Evolutionary conservation across 2,113 vertebrate genomes (phyloP).

Genomic region (Menura novaehollandiae): DNA sequence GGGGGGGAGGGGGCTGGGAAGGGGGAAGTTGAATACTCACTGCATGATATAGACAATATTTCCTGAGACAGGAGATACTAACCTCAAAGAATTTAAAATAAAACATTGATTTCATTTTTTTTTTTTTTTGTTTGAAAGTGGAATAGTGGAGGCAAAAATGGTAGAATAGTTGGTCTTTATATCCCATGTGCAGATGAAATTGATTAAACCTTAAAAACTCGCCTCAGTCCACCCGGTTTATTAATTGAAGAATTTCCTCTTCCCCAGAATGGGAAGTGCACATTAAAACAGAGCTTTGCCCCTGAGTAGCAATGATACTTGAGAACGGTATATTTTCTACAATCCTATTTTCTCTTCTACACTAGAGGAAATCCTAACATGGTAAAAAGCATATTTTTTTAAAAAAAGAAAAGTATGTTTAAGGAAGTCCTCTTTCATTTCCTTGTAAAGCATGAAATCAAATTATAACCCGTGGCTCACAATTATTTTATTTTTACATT

Average conservation of each 20-base stretch:
- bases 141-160: constrained; percentile 48
- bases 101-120: constrained; percentile 75
- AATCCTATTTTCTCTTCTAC: constrained; percentile 77
- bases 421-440: constrained; percentile 79
- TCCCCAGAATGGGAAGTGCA: constrained; percentile 83
- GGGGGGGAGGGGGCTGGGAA: not conserved
- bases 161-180: constrained; percentile 79
- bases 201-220: constrained; percentile 81
- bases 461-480: constrained; percentile 70
- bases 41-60: constrained; percentile 78
- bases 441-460: constrained; percentile 80
- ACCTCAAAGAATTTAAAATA: constrained; percentile 81
- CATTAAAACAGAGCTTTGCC: constrained; percentile 77
- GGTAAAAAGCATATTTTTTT: constrained; percentile 58
- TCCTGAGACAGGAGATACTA: constrained; percentile 84
- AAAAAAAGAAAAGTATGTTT: constrained; percentile 55
- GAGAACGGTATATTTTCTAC: constrained; percentile 73
- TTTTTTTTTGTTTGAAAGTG: constrained; percentile 62
- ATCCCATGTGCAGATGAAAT: constrained; percentile 79
- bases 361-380: constrained; percentile 79
- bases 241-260: constrained; percentile 89
- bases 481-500: constrained; percentile 76
- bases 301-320: constrained; percentile 77
- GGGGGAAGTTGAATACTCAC: constrained; percentile 53
- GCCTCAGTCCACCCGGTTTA: constrained; percentile 82